Base-by-base conservation (phyloP, 2,888 invertebrate genomes). In the Brenthis hecate region DNA sequence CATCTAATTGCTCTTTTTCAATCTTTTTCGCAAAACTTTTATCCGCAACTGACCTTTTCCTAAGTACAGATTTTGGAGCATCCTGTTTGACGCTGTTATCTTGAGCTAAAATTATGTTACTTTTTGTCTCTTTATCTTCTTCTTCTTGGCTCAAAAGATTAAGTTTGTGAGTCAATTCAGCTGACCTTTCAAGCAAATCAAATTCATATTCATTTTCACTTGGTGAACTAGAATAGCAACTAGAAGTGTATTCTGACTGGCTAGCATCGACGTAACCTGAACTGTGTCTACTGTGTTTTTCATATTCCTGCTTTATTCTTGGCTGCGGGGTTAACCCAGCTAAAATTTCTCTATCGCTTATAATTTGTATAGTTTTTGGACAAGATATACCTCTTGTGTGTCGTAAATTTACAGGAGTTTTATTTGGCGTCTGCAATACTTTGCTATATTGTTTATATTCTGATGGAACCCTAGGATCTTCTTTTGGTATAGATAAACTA, bases 401-500 rank as follows among this genome's bases (percentile, higher is more conserved):
- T 74, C 88, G 84, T 14, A 89, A 80, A 43, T 85, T 87, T 8
- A 84, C 80, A 14, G 93, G 92, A 1, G 89, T 90, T 81, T 89
- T 92, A 63, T 88, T 92, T 32, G 95, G 94, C 8, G 94, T 93
- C 76, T 94, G 92, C 71, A 94, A 88, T 55, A 88, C 89, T 82
- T 93, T 93, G 28, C 85, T 82, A 14, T 88, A 77, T 36, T 76
- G 75, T 78, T 83, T 88, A 72, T 91, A 91, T 56, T 84, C 89
- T 47, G 80, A 68, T 75, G 85, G 86, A 66, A 89, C 77, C 76
- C 86, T 85, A 53, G 88, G 85, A 75, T 93, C 93, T 73, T 93
- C 93, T 82, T 93, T 93, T n/a, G 93, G 89, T 76, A 93, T 91
- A 1, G 93, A 92, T 47, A 93, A 79, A 74, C 93, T 93, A 80